Conservation (phyloP, 2,113 vertebrate species). For the Dinomys branickii region DNA sequence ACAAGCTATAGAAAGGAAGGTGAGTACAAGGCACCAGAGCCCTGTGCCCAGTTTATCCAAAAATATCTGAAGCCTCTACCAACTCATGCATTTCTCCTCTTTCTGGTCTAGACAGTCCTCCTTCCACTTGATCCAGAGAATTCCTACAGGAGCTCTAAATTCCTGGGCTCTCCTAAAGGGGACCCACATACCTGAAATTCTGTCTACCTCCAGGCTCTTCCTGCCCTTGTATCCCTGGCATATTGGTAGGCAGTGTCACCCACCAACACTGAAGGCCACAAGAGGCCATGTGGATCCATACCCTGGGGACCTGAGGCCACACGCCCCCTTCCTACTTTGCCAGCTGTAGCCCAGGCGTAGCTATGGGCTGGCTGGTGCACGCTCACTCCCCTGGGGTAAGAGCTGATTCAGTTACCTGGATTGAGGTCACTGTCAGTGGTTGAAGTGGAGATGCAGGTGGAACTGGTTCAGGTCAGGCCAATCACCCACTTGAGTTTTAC, state of each 20-base stretch:
- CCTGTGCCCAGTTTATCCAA: not conserved
- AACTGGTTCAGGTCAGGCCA: conserved; percentile 75
- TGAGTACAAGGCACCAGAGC: not conserved
- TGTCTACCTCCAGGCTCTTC: not conserved
- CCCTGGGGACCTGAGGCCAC: not conserved
- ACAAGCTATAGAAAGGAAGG: fast-evolving
- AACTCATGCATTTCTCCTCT: not conserved
- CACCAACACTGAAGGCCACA: not conserved
- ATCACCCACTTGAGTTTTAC: conserved; percentile 72
- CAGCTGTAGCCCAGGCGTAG: not conserved
- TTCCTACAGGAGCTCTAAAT: not conserved
- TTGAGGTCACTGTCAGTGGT: conserved; percentile 75
- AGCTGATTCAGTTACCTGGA: conserved; percentile 81
- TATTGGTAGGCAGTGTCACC: not conserved
- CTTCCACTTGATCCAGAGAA: not conserved
- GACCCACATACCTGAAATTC: not conserved
- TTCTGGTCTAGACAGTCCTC: not conserved
- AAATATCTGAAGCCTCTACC: not conserved
- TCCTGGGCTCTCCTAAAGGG: not conserved
- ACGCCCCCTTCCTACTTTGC: not conserved
- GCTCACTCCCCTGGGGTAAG: conserved; percentile 38
- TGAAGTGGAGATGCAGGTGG: conserved; percentile 76
- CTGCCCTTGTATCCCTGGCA: not conserved
- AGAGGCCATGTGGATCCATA: not conserved
- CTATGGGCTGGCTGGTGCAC: not conserved